phyloP scores from a whole-genome alignment of 2,888 invertebrate genomes.

The Melipona bicolor region DNA sequence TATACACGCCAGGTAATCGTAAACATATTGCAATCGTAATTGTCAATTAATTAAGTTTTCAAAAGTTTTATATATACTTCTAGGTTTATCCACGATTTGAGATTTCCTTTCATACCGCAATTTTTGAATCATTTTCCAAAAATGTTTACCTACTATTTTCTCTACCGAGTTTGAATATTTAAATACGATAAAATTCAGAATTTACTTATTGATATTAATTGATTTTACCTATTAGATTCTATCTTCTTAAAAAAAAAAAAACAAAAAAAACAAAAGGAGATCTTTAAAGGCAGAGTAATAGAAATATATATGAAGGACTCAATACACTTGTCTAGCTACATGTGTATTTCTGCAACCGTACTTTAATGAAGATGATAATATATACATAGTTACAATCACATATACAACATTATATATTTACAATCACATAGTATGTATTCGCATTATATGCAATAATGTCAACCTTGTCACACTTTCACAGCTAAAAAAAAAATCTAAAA shows the following conservation, averaged over 20 bases:
- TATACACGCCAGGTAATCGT: not conserved
- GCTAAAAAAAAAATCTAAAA: constrained; percentile 59
- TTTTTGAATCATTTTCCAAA: no score
- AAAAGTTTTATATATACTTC: not conserved
- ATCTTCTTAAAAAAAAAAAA: not conserved
- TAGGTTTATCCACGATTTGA: not conserved
- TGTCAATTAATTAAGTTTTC: not conserved
- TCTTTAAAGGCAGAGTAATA: not conserved
- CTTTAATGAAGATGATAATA: constrained; percentile 75
- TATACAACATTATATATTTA: constrained; percentile 79
- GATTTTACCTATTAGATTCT: not conserved
- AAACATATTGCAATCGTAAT: not conserved
- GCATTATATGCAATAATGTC: constrained; percentile 29
- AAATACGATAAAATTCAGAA: not conserved
- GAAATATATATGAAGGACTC: not conserved
- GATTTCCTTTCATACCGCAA: no score
- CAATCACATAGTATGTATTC: constrained; percentile 62
- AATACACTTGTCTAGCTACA: not conserved
- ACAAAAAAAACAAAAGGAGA: not conserved
- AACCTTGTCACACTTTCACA: not conserved
- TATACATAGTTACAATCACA: constrained; percentile 81
- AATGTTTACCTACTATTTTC: no score
- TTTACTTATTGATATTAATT: not conserved
- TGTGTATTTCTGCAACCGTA: constrained; percentile 61
- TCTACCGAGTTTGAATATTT: not conserved